A percentile compares a stretch with the other conserved stretches of the same genome.
Evolutionary conservation across 1,140 invertebrate genomes (phyloP).

Genomic region (Maniola jurtina): DNA sequence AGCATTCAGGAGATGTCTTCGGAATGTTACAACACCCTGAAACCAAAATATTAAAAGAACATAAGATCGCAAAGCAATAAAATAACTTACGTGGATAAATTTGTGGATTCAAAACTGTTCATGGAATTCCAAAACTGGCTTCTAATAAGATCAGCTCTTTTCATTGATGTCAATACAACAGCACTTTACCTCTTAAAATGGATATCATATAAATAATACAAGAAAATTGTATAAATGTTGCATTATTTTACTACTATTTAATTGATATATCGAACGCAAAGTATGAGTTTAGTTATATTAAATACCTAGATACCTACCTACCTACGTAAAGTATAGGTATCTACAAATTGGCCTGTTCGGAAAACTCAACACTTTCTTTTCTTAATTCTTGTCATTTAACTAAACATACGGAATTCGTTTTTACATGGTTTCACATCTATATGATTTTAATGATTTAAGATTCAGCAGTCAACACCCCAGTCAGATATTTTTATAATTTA

Average conservation of each 20-base stretch:
- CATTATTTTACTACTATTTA: slow-evolving; percentile 56
- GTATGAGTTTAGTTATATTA: too few species aligned
- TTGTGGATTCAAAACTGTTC: slow-evolving; percentile 48
- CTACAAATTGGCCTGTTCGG: slow-evolving; percentile 68
- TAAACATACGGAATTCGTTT: too few species aligned
- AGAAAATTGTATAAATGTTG: slow-evolving; percentile 44
- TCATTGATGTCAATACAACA: slow-evolving; percentile 45
- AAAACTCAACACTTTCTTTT: background rate
- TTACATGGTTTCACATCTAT: too few species aligned
- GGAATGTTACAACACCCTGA: slow-evolving; percentile 5
- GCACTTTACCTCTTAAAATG: slow-evolving; percentile 38
- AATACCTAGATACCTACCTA: too few species aligned
- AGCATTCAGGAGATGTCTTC: background rate
- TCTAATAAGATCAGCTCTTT: slow-evolving; percentile 51
- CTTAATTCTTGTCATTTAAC: background rate
- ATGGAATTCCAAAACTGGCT: slow-evolving; percentile 44
- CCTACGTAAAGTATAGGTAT: slow-evolving; percentile 40
- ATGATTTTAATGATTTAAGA: too few species aligned
- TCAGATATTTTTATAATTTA: too few species aligned
- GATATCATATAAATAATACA: slow-evolving; percentile 38
- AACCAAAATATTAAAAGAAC: slow-evolving; percentile 19
- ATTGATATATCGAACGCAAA: slow-evolving; percentile 50
- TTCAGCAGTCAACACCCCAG: too few species aligned
- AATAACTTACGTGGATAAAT: slow-evolving; percentile 49
- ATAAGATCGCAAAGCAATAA: background rate